Base-by-base conservation (phyloP, 2,113 vertebrate genomes). In the Clinocottus analis region DNA sequence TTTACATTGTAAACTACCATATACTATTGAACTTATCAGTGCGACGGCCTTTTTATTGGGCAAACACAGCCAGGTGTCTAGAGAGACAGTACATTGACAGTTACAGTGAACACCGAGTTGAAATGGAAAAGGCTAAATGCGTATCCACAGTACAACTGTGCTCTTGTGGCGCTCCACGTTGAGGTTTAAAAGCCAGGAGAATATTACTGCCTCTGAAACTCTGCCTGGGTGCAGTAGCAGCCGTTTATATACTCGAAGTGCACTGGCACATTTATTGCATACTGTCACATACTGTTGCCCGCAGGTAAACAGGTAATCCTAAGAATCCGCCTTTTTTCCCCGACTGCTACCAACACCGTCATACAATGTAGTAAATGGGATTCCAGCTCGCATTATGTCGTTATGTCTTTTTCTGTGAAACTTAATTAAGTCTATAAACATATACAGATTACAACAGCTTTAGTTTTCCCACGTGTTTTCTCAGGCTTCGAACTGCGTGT, bases 221-320 rank as follows among this genome's bases (percentile, higher is more conserved):
- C 25, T 33, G 37, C 60, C 76, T 80, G 6, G 2, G 68, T 80
- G 75, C 9, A 56, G 45, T 7, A 69, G 80, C 35, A 68, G 55
- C n/a, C 56, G 58, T 80, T 77, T 75, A 82, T 88, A 68, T 27
- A 73, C 74, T 47, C 35, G n/a, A 75, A 31, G 59, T 72, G 61
- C 66, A 25, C 27, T 3, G 60, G 45, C 0, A 13, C 75, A 62
- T 85, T 88, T 89, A 87, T 80, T 80, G 68, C 68, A 19, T 37
- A 47, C 70, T 69, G 55, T 75, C 71, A 86, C 68, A 79, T 60
- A 60, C 45, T 16, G 11, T 74, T 84, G 81, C 85, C 76, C 0
- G n/a, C 74, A 80, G 81, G 83, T 81, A 72, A 35, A 75, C 71
- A 58, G 68, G 51, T 84, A 77, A 86, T 74, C 75, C 72, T 83